Evolutionary conservation across 2,888 invertebrate genomes (phyloP).

Genomic region (Ichneumoninae sp.): DNA sequence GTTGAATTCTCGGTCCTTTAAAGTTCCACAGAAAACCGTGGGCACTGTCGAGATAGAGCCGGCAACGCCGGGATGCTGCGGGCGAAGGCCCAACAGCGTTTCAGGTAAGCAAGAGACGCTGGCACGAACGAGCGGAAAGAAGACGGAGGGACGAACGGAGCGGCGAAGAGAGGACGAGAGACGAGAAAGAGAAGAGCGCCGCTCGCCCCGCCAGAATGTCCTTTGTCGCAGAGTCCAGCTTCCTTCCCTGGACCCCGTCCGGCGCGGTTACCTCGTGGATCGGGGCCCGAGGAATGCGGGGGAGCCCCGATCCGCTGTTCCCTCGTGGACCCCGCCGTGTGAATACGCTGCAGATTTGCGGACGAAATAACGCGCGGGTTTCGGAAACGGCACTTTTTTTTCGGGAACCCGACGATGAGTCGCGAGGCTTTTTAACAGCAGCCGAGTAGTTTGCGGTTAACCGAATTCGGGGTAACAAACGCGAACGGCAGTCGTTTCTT

Average conservation of each 20-base stretch:
- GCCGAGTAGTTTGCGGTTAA: constrained; percentile 48
- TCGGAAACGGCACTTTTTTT: constrained; percentile 18
- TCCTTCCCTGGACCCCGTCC: constrained; percentile 55
- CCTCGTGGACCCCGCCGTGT: constrained; percentile 5
- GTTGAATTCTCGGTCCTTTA: constrained; percentile 28
- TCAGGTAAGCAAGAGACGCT: constrained; percentile 52
- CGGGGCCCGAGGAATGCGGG: constrained; percentile 69
- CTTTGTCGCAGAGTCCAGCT: constrained; percentile 79
- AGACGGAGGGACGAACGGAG: constrained; percentile 57
- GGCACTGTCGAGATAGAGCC: constrained; percentile 69
- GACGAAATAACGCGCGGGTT: constrained; percentile 38
- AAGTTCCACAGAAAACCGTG: constrained; percentile 42
- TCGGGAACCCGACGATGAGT: constrained; percentile 39
- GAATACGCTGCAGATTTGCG: constrained; percentile 53
- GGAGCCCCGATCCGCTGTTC: constrained; percentile 60
- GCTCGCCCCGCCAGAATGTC: constrained; percentile 80
- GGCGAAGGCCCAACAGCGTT: constrained; percentile 66
- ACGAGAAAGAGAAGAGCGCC: constrained; percentile 53
- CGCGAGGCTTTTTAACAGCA: constrained; percentile 7
- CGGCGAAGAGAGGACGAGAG: constrained; percentile 42
- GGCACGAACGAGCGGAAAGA: constrained; percentile 42
- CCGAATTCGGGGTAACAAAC: constrained; percentile 26
- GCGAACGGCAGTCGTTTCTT: constrained; percentile 13
- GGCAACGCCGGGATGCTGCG: constrained; percentile 75
- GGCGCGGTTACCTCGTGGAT: constrained; percentile 67